Percentiles rank a stretch among this genome's conserved stretches.
Evolutionary conservation across 2,113 vertebrate genomes (phyloP).

Genomic region (Nothobranchius kuhntae): DNA sequence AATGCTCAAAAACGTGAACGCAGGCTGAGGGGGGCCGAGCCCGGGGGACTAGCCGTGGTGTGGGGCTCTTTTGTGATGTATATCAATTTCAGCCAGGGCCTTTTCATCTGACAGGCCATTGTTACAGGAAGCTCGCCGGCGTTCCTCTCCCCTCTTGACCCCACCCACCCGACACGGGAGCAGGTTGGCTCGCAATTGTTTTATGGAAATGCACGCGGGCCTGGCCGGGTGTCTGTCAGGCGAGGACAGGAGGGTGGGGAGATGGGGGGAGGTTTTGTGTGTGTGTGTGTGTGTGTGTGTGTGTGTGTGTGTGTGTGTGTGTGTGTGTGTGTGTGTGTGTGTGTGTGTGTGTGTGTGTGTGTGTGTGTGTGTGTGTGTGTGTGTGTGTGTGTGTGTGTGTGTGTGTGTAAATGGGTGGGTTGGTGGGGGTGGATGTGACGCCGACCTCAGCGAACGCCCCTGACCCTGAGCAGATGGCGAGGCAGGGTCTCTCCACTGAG

Average conservation of each 20-base stretch:
- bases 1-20: conserved; percentile 67
- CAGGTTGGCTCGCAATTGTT: conserved; percentile 85
- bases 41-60: conserved; percentile 53
- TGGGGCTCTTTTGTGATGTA: conserved; percentile 85
- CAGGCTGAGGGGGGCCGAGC: conserved; percentile 43
- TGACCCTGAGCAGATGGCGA: conserved; percentile 88
- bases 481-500: conserved; percentile 84
- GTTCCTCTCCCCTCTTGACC: conserved; percentile 61
- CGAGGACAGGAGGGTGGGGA: conserved; percentile 57
- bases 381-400: neutral
- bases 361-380: neutral
- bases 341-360: neutral
- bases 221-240: conserved; percentile 79
- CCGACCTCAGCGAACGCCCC: conserved; percentile 78
- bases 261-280: neutral
- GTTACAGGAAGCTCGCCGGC: conserved; percentile 59
- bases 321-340: neutral
- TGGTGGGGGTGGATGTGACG: conserved; percentile 79
- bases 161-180: conserved; percentile 73
- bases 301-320: neutral
- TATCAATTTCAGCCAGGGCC: conserved; percentile 78
- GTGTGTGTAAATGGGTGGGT: neutral
- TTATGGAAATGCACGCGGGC: conserved; percentile 81
- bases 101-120: conserved; percentile 83
- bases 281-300: neutral